Base-by-base conservation (phyloP, 64 coral and sea anemone species). In the Porites lutea region DNA sequence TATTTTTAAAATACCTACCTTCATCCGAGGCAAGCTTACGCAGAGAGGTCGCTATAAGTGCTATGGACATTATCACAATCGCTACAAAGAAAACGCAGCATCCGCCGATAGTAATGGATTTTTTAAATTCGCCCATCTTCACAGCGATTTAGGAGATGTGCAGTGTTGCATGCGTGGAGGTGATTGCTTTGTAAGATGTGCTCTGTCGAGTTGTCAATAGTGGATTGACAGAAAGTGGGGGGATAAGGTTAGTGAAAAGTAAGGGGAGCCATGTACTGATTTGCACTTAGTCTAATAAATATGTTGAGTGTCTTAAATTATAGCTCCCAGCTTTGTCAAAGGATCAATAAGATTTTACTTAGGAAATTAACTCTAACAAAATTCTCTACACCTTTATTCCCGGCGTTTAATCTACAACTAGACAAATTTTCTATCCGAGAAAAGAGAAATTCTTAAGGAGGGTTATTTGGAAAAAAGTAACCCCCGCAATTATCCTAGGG, bases 1-100 rank as follows among this genome's bases (percentile, higher is more conserved):
- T 50, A 80, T 60, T 27, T 4, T 52, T 58, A 37, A 37, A 37
- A 1, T 3, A 59, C 92, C 62, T 73, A 93, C 92, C 82, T 93
- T 93, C 92, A 74, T 94, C 92, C 6, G 92, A 89, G 12, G 82
- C 92, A 52, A 94, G 70, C 55, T 74, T 89, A 16, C 82, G 84
- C 13, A 94, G 71, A 45, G 92, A 94, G 46, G 86, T 89, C 2
- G 92, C 87, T 18, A 94, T 84, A 2, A 94, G 87, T 10, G 74
- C 78, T 64, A 94, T 90, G n/a, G 49, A 70, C 61, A 94, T 75
- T 14, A 78, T 76, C 2, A 94, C 2, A n/a, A 90, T 84, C 0
- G 62, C 87, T 4, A 94, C 66, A 21, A 79, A 67, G 15, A 91
- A 69, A 91, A 13, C 77, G 27, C 60, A 82, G 47, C 80, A 22